Percentiles rank a stretch among this genome's conserved stretches.
Conservation (phyloP, 2,888 invertebrate species). For the Volucella inanis region DNA sequence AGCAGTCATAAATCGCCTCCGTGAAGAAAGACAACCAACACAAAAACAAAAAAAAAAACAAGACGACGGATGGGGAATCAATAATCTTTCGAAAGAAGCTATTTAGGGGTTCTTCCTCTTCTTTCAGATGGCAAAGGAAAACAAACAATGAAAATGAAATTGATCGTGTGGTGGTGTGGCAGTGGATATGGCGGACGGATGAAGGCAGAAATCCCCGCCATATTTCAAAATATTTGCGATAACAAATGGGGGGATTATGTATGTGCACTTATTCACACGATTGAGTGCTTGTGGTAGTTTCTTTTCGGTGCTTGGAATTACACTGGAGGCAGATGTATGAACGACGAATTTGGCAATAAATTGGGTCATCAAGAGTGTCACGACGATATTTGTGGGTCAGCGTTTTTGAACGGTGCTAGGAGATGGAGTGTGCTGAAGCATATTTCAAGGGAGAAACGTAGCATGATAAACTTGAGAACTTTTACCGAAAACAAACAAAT, state of each 20-base stretch:
- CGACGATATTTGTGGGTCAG: conserved; percentile 28
- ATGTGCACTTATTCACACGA: conserved; percentile 57
- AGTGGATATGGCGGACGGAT: neutral
- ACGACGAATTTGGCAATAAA: conserved; percentile 38
- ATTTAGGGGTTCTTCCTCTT: conserved; percentile 34
- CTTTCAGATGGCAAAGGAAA: neutral
- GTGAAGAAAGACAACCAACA: conserved; percentile 2
- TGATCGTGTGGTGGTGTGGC: neutral
- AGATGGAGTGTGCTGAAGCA: neutral
- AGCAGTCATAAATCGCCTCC: conserved; percentile 67
- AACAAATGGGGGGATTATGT: conserved; percentile 60
- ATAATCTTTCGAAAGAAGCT: conserved; percentile 55
- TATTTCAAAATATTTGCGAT: conserved; percentile 66
- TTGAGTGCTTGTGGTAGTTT: conserved; percentile 49
- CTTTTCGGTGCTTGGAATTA: conserved; percentile 20
- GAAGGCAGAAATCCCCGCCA: conserved; percentile 34
- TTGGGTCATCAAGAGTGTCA: conserved; percentile 32
- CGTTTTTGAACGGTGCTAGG: conserved; percentile 12
- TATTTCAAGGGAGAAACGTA: too few relatives aligned
- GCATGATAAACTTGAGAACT: too few relatives aligned
- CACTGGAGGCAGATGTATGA: conserved; percentile 27
- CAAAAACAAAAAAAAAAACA: conserved; percentile 19
- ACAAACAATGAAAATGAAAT: conserved; percentile 36
- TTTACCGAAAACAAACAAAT: too few relatives aligned
- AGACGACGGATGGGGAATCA: conserved; percentile 60